phyloP scores from a whole-genome alignment of 92 coral and sea anemone species.

The Palythoa grandiflora region DNA sequence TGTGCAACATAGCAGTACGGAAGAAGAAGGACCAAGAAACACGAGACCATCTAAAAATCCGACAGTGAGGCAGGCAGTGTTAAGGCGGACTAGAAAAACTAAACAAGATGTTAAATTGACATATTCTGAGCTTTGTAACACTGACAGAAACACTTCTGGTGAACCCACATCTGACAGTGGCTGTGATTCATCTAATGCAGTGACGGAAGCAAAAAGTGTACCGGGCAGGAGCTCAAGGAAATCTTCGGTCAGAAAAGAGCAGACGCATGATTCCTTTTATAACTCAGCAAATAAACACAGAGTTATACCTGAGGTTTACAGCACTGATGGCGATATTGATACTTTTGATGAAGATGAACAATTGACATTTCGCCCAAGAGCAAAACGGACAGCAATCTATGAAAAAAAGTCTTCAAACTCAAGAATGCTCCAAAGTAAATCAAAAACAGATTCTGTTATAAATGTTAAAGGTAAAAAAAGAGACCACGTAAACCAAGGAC shows the following conservation, averaged over 20 bases:
- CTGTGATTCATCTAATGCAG: background rate
- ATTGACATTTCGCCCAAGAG: background rate
- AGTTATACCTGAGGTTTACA: background rate
- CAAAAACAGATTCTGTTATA: background rate
- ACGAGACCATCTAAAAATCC: background rate
- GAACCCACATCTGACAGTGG: too few relatives aligned
- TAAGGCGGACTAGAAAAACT: background rate
- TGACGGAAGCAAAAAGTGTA: background rate
- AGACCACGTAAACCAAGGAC: too few relatives aligned
- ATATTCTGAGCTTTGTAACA: background rate
- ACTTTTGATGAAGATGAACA: conserved; percentile 21
- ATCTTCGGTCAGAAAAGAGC: background rate
- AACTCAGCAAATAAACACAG: background rate
- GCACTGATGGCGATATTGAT: conserved; percentile 12
- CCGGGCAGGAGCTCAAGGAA: background rate
- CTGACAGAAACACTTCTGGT: too few relatives aligned
- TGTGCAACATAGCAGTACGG: background rate
- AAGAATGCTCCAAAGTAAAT: conserved; percentile 4
- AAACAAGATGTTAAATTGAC: background rate
- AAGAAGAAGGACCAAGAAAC: background rate
- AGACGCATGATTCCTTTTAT: background rate
- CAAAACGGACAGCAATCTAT: background rate
- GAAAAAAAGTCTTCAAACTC: background rate
- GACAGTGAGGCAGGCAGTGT: background rate
- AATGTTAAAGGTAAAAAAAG: background rate